These are phyloP conservation scores for Dicrostonyx torquatus DNA, from an alignment of 2,797 vertebrate species.

Conservation along the genomic window DNA sequence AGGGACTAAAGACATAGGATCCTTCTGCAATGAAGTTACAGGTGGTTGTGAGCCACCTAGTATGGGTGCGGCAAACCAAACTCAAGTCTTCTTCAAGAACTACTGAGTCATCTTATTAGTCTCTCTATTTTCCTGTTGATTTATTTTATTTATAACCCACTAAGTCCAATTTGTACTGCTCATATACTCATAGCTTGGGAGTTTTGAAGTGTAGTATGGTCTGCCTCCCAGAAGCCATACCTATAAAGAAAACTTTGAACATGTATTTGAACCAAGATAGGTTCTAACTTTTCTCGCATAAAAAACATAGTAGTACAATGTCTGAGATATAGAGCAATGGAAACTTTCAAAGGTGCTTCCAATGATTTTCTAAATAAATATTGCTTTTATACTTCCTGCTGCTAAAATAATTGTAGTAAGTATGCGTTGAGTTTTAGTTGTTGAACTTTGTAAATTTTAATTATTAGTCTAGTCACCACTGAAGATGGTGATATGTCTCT, in stretches of 20 bases:
- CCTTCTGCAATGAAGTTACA: not conserved
- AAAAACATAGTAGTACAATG: not conserved
- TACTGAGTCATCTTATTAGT: not conserved
- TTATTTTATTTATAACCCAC: not conserved
- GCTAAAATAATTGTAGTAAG: not conserved
- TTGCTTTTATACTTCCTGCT: not conserved
- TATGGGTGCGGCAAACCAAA: not conserved
- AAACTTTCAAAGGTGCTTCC: constrained; percentile 13
- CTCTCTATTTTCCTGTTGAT: not conserved
- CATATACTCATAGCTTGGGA: not conserved
- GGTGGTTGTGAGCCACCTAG: not conserved
- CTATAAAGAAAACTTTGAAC: not conserved
- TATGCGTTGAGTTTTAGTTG: not conserved
- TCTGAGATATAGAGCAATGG: not conserved
- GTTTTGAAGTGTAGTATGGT: not conserved
- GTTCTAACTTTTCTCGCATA: constrained; percentile 1
- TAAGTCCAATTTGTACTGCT: not conserved
- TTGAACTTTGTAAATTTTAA: constrained; percentile 4
- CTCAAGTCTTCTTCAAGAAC: not conserved
- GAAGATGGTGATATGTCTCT: not conserved
- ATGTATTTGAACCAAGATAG: not conserved
- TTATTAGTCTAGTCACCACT: not conserved
- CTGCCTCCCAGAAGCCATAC: not conserved
- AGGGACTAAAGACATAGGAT: not conserved
- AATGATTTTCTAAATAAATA: constrained; percentile 4